phyloP scores from a whole-genome alignment of 2,113 vertebrate species.

The Mastomys coucha region DNA sequence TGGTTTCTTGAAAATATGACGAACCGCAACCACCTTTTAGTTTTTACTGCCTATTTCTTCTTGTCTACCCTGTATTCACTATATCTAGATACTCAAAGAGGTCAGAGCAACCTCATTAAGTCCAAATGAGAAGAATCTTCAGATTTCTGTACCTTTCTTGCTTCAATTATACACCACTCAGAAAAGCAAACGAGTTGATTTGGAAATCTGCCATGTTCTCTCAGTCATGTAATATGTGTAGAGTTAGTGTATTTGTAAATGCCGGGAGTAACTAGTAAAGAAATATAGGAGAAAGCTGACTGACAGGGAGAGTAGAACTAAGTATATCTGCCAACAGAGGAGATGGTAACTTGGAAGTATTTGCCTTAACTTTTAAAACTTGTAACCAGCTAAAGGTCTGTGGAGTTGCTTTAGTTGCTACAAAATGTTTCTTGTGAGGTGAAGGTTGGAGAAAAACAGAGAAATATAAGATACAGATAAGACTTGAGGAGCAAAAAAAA shows the following conservation, averaged over 20 bases:
- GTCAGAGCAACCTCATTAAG: background rate
- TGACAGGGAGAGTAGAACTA: background rate
- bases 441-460: conserved; percentile 15
- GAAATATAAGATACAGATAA: background rate
- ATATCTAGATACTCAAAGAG: background rate
- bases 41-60: background rate
- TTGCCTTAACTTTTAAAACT: conserved; percentile 11
- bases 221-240: background rate
- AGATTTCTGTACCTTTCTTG: background rate
- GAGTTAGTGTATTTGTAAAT: background rate
- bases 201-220: background rate
- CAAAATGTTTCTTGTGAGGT: background rate
- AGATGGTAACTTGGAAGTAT: background rate
- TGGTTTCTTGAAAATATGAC: background rate
- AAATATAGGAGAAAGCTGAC: background rate
- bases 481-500: background rate
- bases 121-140: background rate
- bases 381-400: background rate
- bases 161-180: background rate
- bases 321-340: background rate
- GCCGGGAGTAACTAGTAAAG: background rate
- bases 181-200: background rate
- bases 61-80: background rate
- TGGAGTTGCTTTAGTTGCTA: background rate
- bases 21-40: background rate